Base-by-base conservation (phyloP, 1,140 invertebrate genomes). In the Physella acuta region DNA sequence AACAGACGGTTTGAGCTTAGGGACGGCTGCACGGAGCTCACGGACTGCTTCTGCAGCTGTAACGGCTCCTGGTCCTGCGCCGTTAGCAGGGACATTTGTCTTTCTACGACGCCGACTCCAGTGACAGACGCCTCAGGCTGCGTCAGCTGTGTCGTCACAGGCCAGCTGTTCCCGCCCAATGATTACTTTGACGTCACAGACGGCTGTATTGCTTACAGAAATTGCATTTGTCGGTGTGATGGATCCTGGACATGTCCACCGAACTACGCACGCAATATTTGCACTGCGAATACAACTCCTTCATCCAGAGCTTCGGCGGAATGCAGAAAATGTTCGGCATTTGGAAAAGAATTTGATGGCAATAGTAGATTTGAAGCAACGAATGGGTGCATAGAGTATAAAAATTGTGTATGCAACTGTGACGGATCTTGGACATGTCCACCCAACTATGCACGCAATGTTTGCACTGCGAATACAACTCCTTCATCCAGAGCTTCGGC, bases 371-470 rank as follows among this genome's bases (percentile, higher is more conserved):
- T 75, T 62, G 65, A 34, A 39, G 60, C 68, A 3, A 20, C 5
- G 33, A 52, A 70, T 33, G 71, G 64, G 2, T 71, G 67, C 62
- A 36, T 55, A 11, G 51, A 73, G 17, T 70, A 75, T 51, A 51
- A 49, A 31, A 24, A 52, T 33, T 75, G 73, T n/a, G 24, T 28
- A 26, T 28, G 28, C 30, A 64, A 60, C 65, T 78, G 78, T 60
- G 73, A 80, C 55, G 78, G 78, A 16, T 71, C 74, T 8, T 74
- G 75, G 67, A 65, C 53, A 36, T 80, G 78, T 52, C 78, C 76
- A 0, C 58, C 64, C 4, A 64, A 68, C 16, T 51, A 70, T 34
- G 72, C 75, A 14, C 59, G 60, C 36, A 68, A 78, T 52, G 74
- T 66, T 0, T 79, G 78, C 39, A 49, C 58, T 20, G 17, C 0